Percentiles rank a stretch among this genome's conserved stretches.
Evolutionary conservation across 2,113 vertebrate genomes (phyloP).

Genomic region (Neoarius graeffei): DNA sequence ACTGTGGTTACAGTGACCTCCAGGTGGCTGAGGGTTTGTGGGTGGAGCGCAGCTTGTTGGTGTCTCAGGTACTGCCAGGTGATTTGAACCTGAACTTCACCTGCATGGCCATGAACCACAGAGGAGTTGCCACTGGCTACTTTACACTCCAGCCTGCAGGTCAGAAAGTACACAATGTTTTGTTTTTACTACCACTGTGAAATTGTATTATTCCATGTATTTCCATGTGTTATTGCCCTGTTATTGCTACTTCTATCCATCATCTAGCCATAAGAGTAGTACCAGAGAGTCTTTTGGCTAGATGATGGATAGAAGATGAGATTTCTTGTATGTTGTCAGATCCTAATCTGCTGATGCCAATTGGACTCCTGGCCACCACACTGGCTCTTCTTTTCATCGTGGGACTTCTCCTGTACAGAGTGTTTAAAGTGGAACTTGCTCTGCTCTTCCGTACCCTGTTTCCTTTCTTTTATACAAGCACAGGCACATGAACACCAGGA

Average conservation of each 20-base stretch:
- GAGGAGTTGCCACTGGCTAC: slow-evolving; percentile 50
- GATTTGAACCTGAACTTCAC: slow-evolving; percentile 80
- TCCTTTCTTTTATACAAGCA: slow-evolving; percentile 68
- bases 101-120: slow-evolving; percentile 62
- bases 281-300: not conserved
- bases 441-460: slow-evolving; percentile 82
- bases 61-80: slow-evolving; percentile 72
- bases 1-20: slow-evolving; percentile 46
- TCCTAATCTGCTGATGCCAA: slow-evolving; percentile 64
- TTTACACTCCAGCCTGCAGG: slow-evolving; percentile 76
- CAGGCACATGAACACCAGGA: slow-evolving; percentile 72
- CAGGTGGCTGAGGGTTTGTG: slow-evolving; percentile 43
- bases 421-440: slow-evolving; percentile 88
- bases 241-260: no score
- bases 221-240: no score
- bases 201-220: no score
- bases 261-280: not conserved
- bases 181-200: not conserved
- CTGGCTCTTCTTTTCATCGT: slow-evolving; percentile 66
- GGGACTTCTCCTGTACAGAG: slow-evolving; percentile 70
- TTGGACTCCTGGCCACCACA: slow-evolving; percentile 70
- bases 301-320: no score
- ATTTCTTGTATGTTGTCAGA: slow-evolving; percentile 64
- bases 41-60: slow-evolving; percentile 58
- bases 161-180: slow-evolving; percentile 58